These are phyloP conservation scores for Mythimna albipuncta DNA, from an alignment of 2,888 invertebrate genomes.

Conservation along the genomic window DNA sequence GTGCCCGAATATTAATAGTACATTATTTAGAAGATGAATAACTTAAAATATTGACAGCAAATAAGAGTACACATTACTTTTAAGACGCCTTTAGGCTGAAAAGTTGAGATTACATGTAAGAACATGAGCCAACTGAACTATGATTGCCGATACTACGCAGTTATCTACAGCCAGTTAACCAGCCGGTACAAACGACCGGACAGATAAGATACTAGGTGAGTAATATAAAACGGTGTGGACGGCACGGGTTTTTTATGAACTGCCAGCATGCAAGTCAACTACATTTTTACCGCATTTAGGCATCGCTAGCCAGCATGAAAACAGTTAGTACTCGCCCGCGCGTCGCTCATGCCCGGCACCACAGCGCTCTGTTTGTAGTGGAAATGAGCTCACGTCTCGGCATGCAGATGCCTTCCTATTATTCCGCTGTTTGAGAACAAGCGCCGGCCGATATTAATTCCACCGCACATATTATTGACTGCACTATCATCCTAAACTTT, in stretches of 20 bases:
- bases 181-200: too few species aligned
- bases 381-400: conserved; percentile 62
- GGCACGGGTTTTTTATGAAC: background rate
- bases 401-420: conserved; percentile 58
- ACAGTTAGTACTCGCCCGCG: conserved; percentile 3
- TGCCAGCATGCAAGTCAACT: background rate
- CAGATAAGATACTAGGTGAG: too few species aligned
- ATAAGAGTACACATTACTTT: background rate
- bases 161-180: too few species aligned
- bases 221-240: background rate
- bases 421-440: conserved; percentile 48
- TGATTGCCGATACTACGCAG: too few species aligned
- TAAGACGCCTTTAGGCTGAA: too few species aligned
- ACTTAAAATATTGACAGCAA: background rate
- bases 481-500: conserved; percentile 8
- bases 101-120: background rate
- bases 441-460: conserved; percentile 32
- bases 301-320: background rate
- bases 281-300: background rate
- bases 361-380: conserved; percentile 36
- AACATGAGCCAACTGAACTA: too few species aligned
- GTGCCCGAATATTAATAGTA: background rate
- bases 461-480: conserved; percentile 28
- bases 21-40: too few species aligned
- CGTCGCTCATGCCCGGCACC: background rate